Conservation (phyloP, 2,888 invertebrate genomes). For the Cryptops parisi region DNA sequence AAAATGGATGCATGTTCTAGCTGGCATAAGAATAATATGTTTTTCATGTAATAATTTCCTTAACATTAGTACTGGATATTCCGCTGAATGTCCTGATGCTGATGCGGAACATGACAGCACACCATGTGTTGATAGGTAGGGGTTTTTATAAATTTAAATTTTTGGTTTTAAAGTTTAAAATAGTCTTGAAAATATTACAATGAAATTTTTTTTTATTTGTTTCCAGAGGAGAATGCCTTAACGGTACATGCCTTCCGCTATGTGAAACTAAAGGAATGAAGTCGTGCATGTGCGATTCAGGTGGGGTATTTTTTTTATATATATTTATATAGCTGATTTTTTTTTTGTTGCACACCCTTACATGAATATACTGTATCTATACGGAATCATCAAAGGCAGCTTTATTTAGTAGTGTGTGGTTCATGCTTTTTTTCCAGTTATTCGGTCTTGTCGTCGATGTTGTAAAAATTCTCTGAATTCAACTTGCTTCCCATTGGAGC, state of each 20-base stretch:
- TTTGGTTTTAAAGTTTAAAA: no score
- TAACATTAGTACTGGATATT: constrained; percentile 52
- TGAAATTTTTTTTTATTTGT: constrained; percentile 9
- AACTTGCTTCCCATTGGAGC: constrained; percentile 79
- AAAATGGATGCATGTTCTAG: no score
- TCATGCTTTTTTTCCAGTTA: constrained; percentile 50
- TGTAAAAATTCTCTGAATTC: constrained; percentile 82
- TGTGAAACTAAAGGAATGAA: constrained; percentile 85
- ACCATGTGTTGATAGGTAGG: constrained; percentile 58
- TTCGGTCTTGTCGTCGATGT: constrained; percentile 84
- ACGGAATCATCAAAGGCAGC: no score
- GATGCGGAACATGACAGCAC: constrained; percentile 75
- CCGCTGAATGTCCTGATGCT: constrained; percentile 68
- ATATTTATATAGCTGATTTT: no score
- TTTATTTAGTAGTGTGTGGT: no score
- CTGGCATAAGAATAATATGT: no score
- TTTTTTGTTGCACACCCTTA: no score
- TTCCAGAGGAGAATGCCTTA: constrained; percentile 75
- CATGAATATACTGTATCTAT: no score
- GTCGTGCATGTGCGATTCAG: constrained; percentile 93
- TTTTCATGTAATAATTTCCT: no score
- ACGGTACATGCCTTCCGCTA: constrained; percentile 85
- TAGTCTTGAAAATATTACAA: no score
- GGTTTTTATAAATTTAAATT: not conserved
- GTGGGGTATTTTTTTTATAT: no score